Base-by-base conservation (phyloP, 2,797 vertebrate species). In the Lepus townsendii region DNA sequence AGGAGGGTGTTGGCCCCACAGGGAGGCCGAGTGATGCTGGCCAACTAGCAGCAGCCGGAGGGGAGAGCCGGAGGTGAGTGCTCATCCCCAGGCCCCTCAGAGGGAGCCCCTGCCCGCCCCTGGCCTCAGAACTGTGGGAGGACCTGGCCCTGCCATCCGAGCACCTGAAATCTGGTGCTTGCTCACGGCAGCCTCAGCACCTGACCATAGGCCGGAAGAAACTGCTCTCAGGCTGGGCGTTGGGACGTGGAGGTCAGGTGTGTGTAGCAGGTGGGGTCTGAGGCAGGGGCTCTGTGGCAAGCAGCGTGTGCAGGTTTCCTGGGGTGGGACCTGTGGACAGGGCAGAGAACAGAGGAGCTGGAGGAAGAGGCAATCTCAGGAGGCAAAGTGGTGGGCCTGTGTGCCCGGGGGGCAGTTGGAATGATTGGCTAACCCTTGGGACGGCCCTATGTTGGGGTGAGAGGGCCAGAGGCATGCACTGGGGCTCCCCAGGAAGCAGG, bases 371-470 rank as follows among this genome's bases (percentile, higher is more conserved):
- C 5, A 24, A 47, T 22, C 42, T 62, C 52, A 14, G 42, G 42
- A 47, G 42, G 2, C 42, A 47, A 47, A 47, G 42, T 8, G 9
- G 42, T 9, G 42, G 42, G 42, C 42, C 42, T 47, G 42, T 47
- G 42, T 47, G 42, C 54, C 62, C 17, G 22, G 27, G 62, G 27
- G 30, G 22, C 71, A 50, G 20, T 22, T 27, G 50, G n/a, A 17
- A 5, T 42, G 77, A 38, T 8, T 42, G 65, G 4, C 50, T 5
- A 9, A 14, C 5, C 52, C 68, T 90, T 4, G 71, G 60, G 68
- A n/a, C 13, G 3, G 0, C 38, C 38, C 16, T 32, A 14, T 3
- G 0, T 1, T 10, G 42, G 5, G 20, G 32, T 2, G 0, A 22
- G 32, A 27, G 32, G n/a, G 24, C 83, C 3, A 22, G 38, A 79